Conservation (phyloP, 1,140 invertebrate species). For the Holcopasites calliopsidis region DNA sequence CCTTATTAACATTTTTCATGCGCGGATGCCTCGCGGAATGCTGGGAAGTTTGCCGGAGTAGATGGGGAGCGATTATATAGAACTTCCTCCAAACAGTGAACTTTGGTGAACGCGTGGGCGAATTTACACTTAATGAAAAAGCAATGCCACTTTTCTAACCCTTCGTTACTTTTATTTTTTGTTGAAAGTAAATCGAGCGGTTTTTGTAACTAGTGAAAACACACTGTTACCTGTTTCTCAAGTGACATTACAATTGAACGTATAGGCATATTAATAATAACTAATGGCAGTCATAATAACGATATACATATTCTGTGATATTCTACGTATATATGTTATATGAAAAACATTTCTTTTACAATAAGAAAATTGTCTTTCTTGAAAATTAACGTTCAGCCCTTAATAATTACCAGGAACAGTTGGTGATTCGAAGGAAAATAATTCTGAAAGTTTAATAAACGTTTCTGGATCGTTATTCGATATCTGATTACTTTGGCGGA, state of each 20-base stretch:
- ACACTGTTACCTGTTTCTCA: no score
- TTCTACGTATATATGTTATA: no score
- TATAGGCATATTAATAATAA: no score
- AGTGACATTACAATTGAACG: no score
- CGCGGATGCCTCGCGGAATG: constrained; percentile 72
- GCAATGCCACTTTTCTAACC: not conserved
- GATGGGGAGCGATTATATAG: constrained; percentile 49
- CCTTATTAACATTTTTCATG: constrained; percentile 78
- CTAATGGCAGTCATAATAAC: no score
- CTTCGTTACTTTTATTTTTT: not conserved
- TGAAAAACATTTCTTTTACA: no score
- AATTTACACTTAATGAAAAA: constrained; percentile 49
- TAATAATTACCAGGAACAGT: no score
- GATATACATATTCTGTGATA: no score
- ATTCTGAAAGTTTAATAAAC: not conserved
- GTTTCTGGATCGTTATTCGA: not conserved
- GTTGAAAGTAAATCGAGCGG: not conserved
- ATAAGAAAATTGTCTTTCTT: no score
- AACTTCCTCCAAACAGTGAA: constrained; percentile 26
- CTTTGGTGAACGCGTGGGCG: constrained; percentile 12
- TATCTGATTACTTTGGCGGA: no score
- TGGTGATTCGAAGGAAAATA: not conserved
- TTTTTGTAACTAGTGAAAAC: no score
- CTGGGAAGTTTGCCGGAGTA: constrained; percentile 73
- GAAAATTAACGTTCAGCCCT: no score